phyloP scores from a whole-genome alignment of 2,797 vertebrate species.

The Podarcis lilfordi region DNA sequence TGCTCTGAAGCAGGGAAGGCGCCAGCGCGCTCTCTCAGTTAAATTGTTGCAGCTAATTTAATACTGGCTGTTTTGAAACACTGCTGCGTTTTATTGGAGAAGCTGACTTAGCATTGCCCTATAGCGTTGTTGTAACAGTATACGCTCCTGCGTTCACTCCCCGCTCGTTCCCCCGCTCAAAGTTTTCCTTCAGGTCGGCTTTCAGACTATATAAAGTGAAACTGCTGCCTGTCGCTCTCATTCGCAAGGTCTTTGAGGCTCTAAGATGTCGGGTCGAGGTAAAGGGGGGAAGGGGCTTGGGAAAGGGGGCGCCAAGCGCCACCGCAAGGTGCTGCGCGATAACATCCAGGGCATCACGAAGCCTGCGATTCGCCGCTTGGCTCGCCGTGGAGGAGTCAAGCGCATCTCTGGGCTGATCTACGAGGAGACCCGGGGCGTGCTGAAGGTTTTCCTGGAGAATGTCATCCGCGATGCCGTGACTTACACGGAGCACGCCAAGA shows the following conservation, averaged over 20 bases:
- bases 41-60: neutral
- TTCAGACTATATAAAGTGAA: neutral
- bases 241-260: accelerated
- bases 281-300: conserved; percentile 19
- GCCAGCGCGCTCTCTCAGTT: neutral
- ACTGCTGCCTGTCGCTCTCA: accelerated
- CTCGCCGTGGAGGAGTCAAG: conserved; percentile 25
- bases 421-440: conserved; percentile 26
- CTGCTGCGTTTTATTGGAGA: neutral
- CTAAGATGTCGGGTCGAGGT: neutral
- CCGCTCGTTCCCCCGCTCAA: too few species aligned
- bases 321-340: conserved; percentile 12
- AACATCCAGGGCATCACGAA: conserved; percentile 34
- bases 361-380: conserved; percentile 22
- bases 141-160: neutral
- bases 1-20: neutral
- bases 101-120: neutral
- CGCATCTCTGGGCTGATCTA: conserved; percentile 33
- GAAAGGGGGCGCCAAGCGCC: conserved; percentile 10
- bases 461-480: conserved; percentile 31
- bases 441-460: conserved; percentile 38
- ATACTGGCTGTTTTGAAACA: neutral
- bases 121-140: neutral
- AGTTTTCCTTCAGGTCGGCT: conserved; percentile 16
- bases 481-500: conserved; percentile 36